Conservation (phyloP, 2,113 vertebrate genomes). For the Notothenia coriiceps region DNA sequence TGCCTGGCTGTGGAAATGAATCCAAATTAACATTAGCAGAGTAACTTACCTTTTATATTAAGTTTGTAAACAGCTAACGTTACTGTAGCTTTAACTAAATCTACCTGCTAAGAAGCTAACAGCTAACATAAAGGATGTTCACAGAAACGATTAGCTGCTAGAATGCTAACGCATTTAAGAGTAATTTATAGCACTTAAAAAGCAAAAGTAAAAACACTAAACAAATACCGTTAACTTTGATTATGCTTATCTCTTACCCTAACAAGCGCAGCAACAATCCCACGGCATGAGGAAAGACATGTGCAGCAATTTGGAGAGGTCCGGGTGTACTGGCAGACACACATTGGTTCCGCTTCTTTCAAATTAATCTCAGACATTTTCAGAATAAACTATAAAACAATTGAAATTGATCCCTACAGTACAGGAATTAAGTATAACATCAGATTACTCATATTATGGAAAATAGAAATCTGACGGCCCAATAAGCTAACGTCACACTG, state of each 20-base stretch:
- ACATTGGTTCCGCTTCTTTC: constrained; percentile 47
- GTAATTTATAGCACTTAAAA: neutral
- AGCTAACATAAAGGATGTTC: neutral
- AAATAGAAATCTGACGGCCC: too few species aligned
- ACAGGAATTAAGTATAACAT: neutral
- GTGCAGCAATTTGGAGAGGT: constrained; percentile 28
- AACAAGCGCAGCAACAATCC: neutral
- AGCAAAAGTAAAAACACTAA: neutral
- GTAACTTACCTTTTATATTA: neutral
- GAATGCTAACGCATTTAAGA: neutral
- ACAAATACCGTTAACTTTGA: rapidly evolving
- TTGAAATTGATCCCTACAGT: neutral
- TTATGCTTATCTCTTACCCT: neutral
- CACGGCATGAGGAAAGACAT: neutral
- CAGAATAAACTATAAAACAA: neutral
- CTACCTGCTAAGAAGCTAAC: constrained; percentile 33
- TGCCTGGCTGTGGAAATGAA: neutral
- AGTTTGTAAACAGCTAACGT: neutral
- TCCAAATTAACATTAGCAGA: neutral
- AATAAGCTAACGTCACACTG: too few species aligned
- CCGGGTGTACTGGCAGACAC: neutral
- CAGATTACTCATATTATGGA: neutral
- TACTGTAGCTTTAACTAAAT: neutral
- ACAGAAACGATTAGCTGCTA: too few species aligned
- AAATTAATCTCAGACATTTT: too few species aligned